Evolutionary conservation across 2,113 vertebrate species (phyloP).

Genomic region (Ibidorhyncha struthersii): DNA sequence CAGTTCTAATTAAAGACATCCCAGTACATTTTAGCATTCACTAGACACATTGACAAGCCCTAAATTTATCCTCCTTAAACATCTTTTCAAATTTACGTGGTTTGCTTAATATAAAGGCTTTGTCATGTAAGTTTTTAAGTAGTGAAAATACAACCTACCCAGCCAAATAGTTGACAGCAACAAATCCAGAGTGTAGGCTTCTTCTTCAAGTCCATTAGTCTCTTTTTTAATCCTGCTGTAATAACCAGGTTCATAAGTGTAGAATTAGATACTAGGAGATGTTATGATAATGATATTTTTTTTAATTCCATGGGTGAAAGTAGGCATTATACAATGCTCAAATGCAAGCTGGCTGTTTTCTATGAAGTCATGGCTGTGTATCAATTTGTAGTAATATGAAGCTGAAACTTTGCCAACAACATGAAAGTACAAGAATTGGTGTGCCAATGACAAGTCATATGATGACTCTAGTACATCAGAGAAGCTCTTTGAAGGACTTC

Average conservation of each 20-base stretch:
- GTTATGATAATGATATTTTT: not conserved
- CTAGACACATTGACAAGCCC: not conserved
- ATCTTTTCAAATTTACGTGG: not conserved
- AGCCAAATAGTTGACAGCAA: not conserved
- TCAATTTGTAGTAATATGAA: not conserved
- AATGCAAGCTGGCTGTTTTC: not conserved
- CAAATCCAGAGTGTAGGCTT: not conserved
- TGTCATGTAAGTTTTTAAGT: not conserved
- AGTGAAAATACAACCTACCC: not conserved
- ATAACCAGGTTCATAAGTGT: not conserved
- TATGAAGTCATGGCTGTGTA: fast-evolving
- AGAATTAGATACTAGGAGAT: not conserved
- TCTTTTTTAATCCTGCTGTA: not conserved
- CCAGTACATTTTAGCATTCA: not conserved
- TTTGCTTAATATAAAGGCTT: not conserved
- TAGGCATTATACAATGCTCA: not conserved
- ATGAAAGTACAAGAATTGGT: not conserved
- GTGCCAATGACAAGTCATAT: not conserved
- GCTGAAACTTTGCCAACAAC: fast-evolving
- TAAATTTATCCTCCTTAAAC: not conserved
- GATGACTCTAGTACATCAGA: not conserved
- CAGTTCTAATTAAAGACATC: not conserved
- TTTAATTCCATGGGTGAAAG: not conserved
- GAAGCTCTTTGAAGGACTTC: not conserved
- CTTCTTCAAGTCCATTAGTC: not conserved